Conservation (phyloP, 2,113 vertebrate genomes). For the Bujurquina vittata region DNA sequence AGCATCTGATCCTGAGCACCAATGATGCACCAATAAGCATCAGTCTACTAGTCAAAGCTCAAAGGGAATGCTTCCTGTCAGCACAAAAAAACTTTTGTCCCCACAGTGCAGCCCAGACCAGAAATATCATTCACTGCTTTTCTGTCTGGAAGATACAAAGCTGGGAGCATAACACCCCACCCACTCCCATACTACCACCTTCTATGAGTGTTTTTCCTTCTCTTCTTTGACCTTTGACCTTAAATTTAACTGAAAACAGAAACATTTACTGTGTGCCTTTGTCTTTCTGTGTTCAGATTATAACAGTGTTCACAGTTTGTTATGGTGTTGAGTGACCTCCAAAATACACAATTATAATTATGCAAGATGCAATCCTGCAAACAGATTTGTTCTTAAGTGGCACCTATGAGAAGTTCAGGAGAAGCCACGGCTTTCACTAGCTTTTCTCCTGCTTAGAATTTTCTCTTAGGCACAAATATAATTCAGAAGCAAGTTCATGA, state of each 20-base stretch:
- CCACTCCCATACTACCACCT: neutral
- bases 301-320: constrained; percentile 14
- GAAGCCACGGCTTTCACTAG: neutral
- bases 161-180: neutral
- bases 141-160: constrained; percentile 49
- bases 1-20: constrained; percentile 24
- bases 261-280: constrained; percentile 1
- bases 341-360: constrained; percentile 5
- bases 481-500: neutral
- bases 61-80: constrained; percentile 66
- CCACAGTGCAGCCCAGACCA: constrained; percentile 22
- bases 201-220: constrained; percentile 5
- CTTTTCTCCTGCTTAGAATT: neutral
- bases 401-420: neutral
- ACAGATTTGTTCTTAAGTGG: constrained; percentile 10
- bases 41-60: constrained; percentile 30
- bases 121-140: constrained; percentile 65
- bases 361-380: constrained; percentile 4
- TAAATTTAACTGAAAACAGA: constrained; percentile 41
- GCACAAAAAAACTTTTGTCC: constrained; percentile 74
- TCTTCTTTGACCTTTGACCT: constrained; percentile 49
- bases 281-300: constrained; percentile 7
- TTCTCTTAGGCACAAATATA: neutral
- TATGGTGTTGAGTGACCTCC: constrained; percentile 11
- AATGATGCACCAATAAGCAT: constrained; percentile 45